A percentile compares a stretch with the other conserved stretches of the same genome.
Evolutionary conservation across 2,113 vertebrate genomes (phyloP).

Genomic region (Hylia prasina): DNA sequence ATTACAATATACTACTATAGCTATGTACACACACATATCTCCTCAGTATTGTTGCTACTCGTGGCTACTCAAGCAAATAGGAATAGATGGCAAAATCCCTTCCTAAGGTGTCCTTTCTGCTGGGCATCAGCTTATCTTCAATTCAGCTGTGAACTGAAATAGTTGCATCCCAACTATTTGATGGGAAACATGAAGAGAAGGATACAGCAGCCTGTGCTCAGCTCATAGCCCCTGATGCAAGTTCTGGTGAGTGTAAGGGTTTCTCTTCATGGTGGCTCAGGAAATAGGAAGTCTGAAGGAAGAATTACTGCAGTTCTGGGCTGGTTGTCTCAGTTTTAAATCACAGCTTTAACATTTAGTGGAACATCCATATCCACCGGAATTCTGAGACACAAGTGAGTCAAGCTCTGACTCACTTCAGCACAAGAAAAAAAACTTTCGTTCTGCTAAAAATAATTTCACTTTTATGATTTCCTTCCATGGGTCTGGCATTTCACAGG

Average conservation of each 20-base stretch:
- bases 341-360: not conserved
- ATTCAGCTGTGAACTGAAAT: accelerated
- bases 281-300: not conserved
- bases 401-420: not conserved
- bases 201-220: not conserved
- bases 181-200: not conserved
- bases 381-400: not conserved
- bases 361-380: not conserved
- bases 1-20: not conserved
- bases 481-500: not conserved
- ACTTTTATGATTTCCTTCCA: not conserved
- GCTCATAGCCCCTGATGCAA: not conserved
- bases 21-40: not conserved
- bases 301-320: not conserved
- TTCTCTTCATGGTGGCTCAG: not conserved
- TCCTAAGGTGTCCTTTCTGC: not conserved
- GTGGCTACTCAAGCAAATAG: not conserved
- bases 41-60: not conserved
- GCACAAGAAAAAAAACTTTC: not conserved
- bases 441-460: not conserved
- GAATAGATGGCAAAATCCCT: not conserved
- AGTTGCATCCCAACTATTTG: not conserved
- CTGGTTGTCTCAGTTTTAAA: not conserved
- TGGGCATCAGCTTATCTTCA: not conserved
- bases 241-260: not conserved